These are phyloP conservation scores for Tiliqua scincoides DNA, from an alignment of 2,113 vertebrate species.

Conservation along the genomic window DNA sequence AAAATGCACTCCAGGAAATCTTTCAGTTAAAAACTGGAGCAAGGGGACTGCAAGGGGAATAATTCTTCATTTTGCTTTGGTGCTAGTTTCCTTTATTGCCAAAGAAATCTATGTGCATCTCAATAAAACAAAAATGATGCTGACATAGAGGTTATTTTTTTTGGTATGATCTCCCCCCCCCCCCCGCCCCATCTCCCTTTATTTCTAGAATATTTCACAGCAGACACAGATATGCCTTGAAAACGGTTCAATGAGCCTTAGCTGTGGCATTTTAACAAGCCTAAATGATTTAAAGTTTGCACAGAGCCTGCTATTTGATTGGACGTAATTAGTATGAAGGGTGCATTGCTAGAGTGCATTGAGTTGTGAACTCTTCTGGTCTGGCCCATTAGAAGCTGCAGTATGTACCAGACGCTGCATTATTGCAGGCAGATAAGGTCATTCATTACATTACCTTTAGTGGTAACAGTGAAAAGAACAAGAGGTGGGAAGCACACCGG, in stretches of 20 bases:
- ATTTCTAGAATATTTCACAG: slow-evolving; percentile 51
- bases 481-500: slow-evolving; percentile 24
- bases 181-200: slow-evolving; percentile 20
- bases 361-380: slow-evolving; percentile 52
- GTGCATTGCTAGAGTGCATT: slow-evolving; percentile 44
- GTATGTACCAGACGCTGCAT: neutral
- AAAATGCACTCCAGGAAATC: neutral
- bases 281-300: slow-evolving; percentile 61
- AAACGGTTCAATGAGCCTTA: slow-evolving; percentile 58
- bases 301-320: slow-evolving; percentile 62
- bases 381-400: slow-evolving; percentile 32
- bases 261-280: slow-evolving; percentile 65
- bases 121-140: neutral
- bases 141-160: slow-evolving; percentile 24
- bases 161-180: neutral
- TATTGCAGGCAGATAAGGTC: slow-evolving; percentile 37
- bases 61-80: neutral
- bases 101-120: neutral
- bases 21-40: neutral
- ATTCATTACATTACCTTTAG: slow-evolving; percentile 59
- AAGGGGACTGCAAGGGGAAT: neutral
- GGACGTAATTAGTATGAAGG: slow-evolving; percentile 64
- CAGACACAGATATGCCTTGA: slow-evolving; percentile 37
- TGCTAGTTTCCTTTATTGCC: neutral
- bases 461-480: slow-evolving; percentile 36